These are phyloP conservation scores for Liasis olivaceus DNA, from an alignment of 2,797 vertebrate genomes.

Conservation along the genomic window DNA sequence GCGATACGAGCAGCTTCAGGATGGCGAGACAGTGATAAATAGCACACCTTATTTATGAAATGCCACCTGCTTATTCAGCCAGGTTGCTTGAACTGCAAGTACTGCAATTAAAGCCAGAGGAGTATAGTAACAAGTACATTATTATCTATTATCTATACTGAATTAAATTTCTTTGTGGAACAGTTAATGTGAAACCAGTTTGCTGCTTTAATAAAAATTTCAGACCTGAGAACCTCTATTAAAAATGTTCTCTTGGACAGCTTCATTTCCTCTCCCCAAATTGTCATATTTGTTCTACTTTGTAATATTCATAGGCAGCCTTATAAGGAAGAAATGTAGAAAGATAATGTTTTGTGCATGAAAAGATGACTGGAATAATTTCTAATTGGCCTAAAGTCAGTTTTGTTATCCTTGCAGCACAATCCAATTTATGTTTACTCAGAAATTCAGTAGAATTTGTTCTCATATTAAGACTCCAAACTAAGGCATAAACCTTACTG, in stretches of 20 bases:
- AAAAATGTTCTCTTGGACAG: background rate
- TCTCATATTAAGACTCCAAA: background rate
- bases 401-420: background rate
- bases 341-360: background rate
- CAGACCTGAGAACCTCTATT: background rate
- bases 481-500: background rate
- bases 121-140: background rate
- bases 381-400: background rate
- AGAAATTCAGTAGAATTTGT: background rate
- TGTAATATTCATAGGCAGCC: background rate
- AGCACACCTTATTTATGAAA: constrained; percentile 3
- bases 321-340: background rate
- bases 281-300: background rate
- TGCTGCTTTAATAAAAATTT: background rate
- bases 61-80: constrained; percentile 15
- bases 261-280: background rate
- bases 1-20: background rate
- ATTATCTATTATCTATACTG: background rate
- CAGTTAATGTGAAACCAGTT: background rate
- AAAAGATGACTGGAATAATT: background rate
- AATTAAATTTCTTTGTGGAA: background rate
- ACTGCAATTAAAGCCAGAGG: background rate
- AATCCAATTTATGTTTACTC: background rate
- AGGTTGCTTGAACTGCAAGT: background rate
- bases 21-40: constrained; percentile 28